Evolutionary conservation across 2,113 vertebrate species (phyloP).

Genomic region (Opisthocomus hoazin): DNA sequence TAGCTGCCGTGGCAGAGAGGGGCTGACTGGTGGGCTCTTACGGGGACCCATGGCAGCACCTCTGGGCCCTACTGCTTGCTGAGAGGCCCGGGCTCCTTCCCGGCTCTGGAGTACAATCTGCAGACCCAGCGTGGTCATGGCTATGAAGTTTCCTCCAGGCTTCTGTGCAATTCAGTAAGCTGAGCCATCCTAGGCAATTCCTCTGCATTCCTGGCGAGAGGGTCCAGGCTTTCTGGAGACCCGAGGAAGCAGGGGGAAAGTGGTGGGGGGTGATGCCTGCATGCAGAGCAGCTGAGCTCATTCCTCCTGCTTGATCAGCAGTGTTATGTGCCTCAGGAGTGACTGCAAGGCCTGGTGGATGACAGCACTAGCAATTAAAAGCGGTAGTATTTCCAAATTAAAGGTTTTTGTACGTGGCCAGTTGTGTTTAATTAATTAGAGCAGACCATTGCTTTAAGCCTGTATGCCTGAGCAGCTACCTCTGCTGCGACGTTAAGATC

Average conservation of each 20-base stretch:
- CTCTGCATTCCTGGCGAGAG: not conserved
- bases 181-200: not conserved
- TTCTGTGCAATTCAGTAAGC: not conserved
- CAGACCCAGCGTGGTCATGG: not conserved
- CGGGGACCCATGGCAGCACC: fast-evolving
- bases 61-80: not conserved
- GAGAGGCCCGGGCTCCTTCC: not conserved
- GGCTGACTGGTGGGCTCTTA: not conserved
- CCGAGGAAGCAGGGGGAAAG: not conserved
- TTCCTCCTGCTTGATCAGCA: not conserved
- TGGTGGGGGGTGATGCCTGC: not conserved
- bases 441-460: not conserved
- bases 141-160: not conserved
- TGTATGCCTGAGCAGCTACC: not conserved
- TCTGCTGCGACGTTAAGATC: not conserved
- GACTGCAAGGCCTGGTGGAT: not conserved
- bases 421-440: not conserved
- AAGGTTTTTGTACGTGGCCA: not conserved
- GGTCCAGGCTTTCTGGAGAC: not conserved
- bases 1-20: not conserved
- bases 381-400: not conserved
- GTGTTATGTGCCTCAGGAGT: not conserved
- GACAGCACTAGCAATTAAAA: not conserved
- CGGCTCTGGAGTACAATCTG: no score
- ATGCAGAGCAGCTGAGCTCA: not conserved